Evolutionary conservation across 37 sponge, comb jelly and placozoan species (phyloP).

Genomic region (Spongia lamella): DNA sequence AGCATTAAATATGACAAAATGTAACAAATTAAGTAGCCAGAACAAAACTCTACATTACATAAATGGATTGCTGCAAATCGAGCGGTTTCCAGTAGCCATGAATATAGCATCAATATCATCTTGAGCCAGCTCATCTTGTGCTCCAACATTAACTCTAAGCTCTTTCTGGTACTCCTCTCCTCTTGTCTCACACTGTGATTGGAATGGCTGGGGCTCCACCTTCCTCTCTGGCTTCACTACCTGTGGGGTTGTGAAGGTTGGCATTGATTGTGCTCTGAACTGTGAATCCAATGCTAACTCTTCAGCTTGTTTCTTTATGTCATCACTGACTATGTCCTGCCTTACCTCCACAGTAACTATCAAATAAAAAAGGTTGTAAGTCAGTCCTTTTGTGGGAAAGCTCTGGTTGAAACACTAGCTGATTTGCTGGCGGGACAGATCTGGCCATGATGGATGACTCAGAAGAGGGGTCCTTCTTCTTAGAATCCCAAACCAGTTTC

Average conservation of each 20-base stretch:
- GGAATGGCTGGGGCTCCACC: constrained; percentile 53
- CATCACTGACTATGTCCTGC: not conserved
- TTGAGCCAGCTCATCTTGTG: too few relatives aligned
- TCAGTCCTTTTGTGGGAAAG: constrained; percentile 42
- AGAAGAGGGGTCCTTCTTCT: too few relatives aligned
- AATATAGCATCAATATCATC: too few relatives aligned
- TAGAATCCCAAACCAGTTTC: constrained; percentile 13
- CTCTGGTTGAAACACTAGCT: constrained; percentile 34
- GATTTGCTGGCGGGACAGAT: too few relatives aligned
- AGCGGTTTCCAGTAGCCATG: too few relatives aligned
- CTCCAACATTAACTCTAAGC: constrained; percentile 60
- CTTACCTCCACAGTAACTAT: constrained; percentile 47
- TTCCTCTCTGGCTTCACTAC: not conserved
- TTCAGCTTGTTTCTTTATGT: not conserved
- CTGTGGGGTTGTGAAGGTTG: constrained; percentile 11
- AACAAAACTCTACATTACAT: too few relatives aligned
- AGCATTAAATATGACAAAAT: too few relatives aligned
- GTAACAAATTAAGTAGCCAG: too few relatives aligned
- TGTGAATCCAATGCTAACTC: constrained; percentile 31
- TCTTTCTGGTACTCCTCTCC: constrained; percentile 40
- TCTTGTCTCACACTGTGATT: constrained; percentile 50
- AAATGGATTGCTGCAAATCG: too few relatives aligned
- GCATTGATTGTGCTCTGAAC: constrained; percentile 60
- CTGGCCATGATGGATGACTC: too few relatives aligned
- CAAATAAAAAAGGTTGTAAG: constrained; percentile 65